A percentile compares a stretch with the other conserved stretches of the same genome.
Evolutionary conservation across 2,113 vertebrate genomes (phyloP).

Genomic region (Columba livia): DNA sequence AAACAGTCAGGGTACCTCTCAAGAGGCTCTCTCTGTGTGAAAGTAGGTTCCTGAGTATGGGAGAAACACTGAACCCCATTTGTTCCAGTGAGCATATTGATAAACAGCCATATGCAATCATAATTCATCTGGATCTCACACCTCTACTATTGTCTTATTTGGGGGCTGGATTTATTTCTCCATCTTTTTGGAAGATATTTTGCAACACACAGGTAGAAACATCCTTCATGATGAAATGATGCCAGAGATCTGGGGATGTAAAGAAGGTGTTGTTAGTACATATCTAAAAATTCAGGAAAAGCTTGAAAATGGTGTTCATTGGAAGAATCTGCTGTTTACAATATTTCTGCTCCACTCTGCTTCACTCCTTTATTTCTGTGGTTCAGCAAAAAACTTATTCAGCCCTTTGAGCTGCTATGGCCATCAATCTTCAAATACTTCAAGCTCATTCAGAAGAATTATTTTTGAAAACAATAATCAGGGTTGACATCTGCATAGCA

Average conservation of each 20-base stretch:
- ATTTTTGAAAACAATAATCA: neutral
- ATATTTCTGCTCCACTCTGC: neutral
- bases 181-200: neutral
- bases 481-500: neutral
- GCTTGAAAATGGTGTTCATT: neutral
- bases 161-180: neutral
- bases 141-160: neutral
- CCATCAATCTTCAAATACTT: neutral
- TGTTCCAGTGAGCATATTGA: neutral
- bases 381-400: neutral
- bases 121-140: neutral
- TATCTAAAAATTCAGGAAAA: neutral
- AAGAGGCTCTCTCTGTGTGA: neutral
- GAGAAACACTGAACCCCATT: neutral
- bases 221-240: neutral
- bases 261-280: neutral
- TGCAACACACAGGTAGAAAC: neutral
- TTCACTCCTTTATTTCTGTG: neutral
- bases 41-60: neutral
- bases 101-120: neutral
- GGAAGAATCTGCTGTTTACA: neutral
- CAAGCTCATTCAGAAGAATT: neutral
- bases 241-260: neutral
- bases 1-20: neutral
- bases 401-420: neutral